Evolutionary conservation across 1,140 invertebrate genomes (phyloP), one percentile per base, ranked within the genome.

Genomic region (Euwallacea similis): DNA sequence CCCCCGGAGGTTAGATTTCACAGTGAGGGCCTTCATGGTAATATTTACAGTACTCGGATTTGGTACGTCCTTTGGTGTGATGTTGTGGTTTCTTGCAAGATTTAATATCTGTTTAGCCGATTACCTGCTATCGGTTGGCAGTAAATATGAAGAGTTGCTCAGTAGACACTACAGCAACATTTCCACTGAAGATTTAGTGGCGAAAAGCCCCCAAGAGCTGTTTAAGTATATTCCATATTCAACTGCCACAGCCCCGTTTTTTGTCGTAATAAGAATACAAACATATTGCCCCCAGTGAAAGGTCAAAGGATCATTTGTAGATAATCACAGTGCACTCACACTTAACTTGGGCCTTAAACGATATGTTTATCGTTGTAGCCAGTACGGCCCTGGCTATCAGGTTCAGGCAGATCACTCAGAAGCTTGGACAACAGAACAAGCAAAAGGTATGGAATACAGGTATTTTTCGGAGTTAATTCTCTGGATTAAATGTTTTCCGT

Each of bases 291-390:
- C n/a, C n/a, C 13, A 7, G 46, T 13, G 2, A 50, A 50, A 50
- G 9, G 6, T 11, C 9, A 50, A 50, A 50, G 8, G 8, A 58
- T 53, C n/a, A 58, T 69, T 75, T 76, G 65, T 44, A 77, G 74
- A 58, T 73, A 6, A 53, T 72, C 15, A 66, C 21, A 3, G 43
- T 73, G 16, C 71, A 71, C 44, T 53, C 66, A 9, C 69, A 66
- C 15, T 55, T 77, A 15, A 67, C 60, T 60, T 75, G 72, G 73
- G 67, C 74, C 4, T 70, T 73, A 10, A 77, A 76, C 50, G 75
- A 77, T 72, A 53, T 77, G 43, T 77, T 77, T 67, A 75, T 77
- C 42, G 75, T 76, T 9, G 21, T 77, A 44, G 65, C 75, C 11
- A 77, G 76, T 66, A 74, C 54, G 10, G 42, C 67, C 9, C 47